Evolutionary conservation across 2,888 invertebrate species (phyloP).

Genomic region (Eremobia ochroleuca): DNA sequence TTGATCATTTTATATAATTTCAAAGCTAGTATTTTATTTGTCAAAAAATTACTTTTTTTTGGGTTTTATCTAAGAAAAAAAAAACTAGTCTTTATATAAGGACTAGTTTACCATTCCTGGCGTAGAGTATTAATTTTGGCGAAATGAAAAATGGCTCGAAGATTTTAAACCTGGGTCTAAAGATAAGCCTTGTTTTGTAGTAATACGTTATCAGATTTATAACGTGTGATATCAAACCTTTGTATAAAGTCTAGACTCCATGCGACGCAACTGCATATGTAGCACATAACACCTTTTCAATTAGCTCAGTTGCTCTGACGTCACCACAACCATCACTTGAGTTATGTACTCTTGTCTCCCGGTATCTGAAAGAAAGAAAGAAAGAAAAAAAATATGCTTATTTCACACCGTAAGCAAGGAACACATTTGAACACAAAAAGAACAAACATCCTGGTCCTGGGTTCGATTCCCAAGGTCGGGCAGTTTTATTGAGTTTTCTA

Average conservation of each 20-base stretch:
- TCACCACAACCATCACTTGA: constrained; percentile 39
- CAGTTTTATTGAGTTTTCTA: background rate
- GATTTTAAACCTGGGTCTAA: background rate
- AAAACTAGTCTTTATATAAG: no score
- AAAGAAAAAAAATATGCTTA: no score
- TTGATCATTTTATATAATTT: no score
- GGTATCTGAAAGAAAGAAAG: constrained; percentile 27
- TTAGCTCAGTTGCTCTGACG: constrained; percentile 40
- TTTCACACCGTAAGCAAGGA: no score
- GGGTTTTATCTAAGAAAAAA: no score
- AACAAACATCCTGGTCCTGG: background rate
- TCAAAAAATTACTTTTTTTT: no score
- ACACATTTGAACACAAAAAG: no score
- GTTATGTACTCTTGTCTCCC: constrained; percentile 24
- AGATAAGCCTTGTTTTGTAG: background rate
- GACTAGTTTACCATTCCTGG: no score
- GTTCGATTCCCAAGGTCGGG: background rate
- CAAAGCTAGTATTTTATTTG: no score
- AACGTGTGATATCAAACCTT: constrained; percentile 70
- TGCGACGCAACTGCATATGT: constrained; percentile 78
- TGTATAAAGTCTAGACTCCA: constrained; percentile 81
- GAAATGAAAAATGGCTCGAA: no score
- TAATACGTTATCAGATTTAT: background rate
- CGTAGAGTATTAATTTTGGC: no score
- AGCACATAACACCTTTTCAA: constrained; percentile 77